A percentile compares a stretch with the other conserved stretches of the same genome.
Conservation (phyloP, 2,797 vertebrate species). For the Enteromius trimaculatus region DNA sequence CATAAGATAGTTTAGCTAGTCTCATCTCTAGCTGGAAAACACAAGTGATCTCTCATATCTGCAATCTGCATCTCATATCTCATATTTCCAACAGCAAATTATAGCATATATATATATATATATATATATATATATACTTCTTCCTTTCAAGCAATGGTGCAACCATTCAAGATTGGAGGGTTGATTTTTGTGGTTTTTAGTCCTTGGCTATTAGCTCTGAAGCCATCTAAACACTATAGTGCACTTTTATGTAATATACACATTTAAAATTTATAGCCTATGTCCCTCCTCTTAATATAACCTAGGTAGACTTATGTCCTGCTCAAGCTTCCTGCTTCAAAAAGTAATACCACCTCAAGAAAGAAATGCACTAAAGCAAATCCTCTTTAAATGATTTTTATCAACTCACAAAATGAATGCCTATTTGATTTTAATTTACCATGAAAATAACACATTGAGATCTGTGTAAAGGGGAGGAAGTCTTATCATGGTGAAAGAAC, state of each 20-base stretch:
- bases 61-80: too few species aligned
- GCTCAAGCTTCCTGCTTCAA: not conserved
- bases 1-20: not conserved
- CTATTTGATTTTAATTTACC: not conserved
- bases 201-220: not conserved
- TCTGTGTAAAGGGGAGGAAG: conserved; percentile 15
- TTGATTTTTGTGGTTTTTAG: not conserved
- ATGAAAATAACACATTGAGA: conserved; percentile 19
- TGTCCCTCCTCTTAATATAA: not conserved
- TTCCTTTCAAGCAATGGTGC: not conserved
- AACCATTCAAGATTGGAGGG: not conserved
- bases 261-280: conserved; percentile 7
- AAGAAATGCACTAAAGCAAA: conserved; percentile 16
- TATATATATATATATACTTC: too few species aligned
- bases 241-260: not conserved
- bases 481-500: conserved; percentile 31
- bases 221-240: not conserved
- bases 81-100: not conserved
- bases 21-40: not conserved
- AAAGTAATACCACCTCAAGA: conserved; percentile 8
- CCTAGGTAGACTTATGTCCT: not conserved
- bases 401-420: not conserved
- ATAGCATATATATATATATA: not conserved
- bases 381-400: not conserved
- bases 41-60: not conserved